These are phyloP conservation scores for Melitaea athalia DNA, from an alignment of 2,888 invertebrate species.

Conservation along the genomic window DNA sequence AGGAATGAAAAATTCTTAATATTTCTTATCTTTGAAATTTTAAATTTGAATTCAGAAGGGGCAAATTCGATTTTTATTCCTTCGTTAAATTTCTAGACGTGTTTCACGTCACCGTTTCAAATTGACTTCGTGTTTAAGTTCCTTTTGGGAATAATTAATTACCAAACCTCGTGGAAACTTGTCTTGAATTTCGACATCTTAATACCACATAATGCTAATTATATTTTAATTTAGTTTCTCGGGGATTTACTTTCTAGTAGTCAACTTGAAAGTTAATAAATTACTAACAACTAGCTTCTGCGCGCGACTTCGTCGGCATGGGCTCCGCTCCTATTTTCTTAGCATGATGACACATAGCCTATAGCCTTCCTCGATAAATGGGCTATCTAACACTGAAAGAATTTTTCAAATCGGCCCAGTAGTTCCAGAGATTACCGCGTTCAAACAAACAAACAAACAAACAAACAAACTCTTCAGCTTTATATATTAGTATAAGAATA, in stretches of 20 bases:
- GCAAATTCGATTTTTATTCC: conserved; percentile 19
- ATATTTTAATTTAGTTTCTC: background rate
- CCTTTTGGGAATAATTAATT: conserved; percentile 53
- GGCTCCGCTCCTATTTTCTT: no score
- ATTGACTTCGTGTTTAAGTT: conserved; percentile 57
- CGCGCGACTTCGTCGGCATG: no score
- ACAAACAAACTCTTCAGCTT: no score
- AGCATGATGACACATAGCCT: no score
- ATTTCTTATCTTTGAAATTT: background rate
- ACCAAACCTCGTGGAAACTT: conserved; percentile 31
- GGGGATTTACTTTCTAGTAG: background rate
- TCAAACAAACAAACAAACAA: no score
- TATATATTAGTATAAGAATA: no score
- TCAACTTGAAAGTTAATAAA: background rate
- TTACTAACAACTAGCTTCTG: no score
- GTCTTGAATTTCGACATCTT: conserved; percentile 16
- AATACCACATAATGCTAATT: conserved; percentile 3
- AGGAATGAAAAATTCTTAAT: no score
- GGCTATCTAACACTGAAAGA: no score
- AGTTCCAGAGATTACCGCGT: no score
- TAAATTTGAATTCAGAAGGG: background rate
- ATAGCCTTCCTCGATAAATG: no score
- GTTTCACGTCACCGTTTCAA: conserved; percentile 43
- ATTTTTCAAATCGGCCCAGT: no score
- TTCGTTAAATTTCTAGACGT: conserved; percentile 22